Evolutionary conservation across 2,888 invertebrate genomes (phyloP).

Genomic region (Epinotia bilunana): DNA sequence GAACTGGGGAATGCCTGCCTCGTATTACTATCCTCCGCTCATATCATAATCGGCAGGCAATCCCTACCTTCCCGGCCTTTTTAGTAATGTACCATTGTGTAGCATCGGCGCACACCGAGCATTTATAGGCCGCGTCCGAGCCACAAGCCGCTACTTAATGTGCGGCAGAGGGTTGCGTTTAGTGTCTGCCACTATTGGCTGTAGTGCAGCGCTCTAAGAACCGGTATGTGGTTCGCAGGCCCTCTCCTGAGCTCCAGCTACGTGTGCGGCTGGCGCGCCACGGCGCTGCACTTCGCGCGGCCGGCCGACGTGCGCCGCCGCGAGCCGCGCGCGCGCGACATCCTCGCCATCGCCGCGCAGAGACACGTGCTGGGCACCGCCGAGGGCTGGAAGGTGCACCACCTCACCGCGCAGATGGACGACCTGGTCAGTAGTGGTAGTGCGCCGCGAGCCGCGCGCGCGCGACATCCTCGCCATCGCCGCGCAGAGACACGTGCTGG

Average conservation of each 20-base stretch:
- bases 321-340: slow-evolving; percentile 89
- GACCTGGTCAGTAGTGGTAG: slow-evolving; percentile 90
- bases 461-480: slow-evolving; percentile 92
- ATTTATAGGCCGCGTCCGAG: too few species aligned
- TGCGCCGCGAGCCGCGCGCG: slow-evolving; percentile 93
- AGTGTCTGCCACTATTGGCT: too few species aligned
- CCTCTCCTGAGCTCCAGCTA: slow-evolving; percentile 73
- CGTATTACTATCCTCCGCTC: too few species aligned
- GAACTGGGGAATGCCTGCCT: too few species aligned
- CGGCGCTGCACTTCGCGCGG: slow-evolving; percentile 78
- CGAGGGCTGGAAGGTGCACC: slow-evolving; percentile 97
- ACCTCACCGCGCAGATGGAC: slow-evolving; percentile 96
- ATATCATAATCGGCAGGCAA: too few species aligned
- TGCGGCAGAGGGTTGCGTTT: too few species aligned
- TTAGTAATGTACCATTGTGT: too few species aligned
- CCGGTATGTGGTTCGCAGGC: slow-evolving; percentile 57
- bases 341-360: slow-evolving; percentile 95
- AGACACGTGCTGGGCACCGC: slow-evolving; percentile 93
- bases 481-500: slow-evolving; percentile 93
- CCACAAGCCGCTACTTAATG: too few species aligned
- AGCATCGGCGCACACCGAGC: too few species aligned
- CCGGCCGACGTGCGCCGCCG: slow-evolving; percentile 93
- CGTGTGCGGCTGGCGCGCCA: slow-evolving; percentile 81
- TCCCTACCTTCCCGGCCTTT: too few species aligned
- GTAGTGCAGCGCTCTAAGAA: too few species aligned